Evolutionary conservation across 92 coral and sea anemone species (phyloP).

Genomic region (Epizoanthus rinbou): DNA sequence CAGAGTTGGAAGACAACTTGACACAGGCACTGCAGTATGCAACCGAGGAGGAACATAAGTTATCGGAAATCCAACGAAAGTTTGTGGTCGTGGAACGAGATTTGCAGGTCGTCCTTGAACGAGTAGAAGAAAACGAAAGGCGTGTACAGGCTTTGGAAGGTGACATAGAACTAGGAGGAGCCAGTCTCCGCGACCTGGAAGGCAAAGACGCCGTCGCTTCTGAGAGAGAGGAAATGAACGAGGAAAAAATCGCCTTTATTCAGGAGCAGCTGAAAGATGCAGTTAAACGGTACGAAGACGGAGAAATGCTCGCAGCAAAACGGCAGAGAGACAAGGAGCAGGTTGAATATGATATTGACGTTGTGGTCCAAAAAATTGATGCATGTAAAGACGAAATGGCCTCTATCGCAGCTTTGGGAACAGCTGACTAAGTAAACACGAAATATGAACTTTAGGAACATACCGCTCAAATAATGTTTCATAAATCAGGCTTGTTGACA

Average conservation of each 20-base stretch:
- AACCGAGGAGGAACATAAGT: conserved; percentile 31
- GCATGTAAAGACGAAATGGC: conserved; percentile 42
- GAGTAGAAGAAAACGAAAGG: conserved; percentile 18
- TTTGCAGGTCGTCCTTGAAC: conserved; percentile 36
- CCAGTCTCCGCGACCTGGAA: conserved; percentile 23
- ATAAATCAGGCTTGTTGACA: background rate
- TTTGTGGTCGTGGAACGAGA: conserved; percentile 48
- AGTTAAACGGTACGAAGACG: conserved; percentile 19
- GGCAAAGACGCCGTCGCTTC: conserved; percentile 49
- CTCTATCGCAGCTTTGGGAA: conserved; percentile 26
- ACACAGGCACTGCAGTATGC: conserved; percentile 19
- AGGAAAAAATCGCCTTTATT: conserved; percentile 45
- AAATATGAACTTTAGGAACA: background rate
- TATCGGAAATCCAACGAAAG: conserved; percentile 40
- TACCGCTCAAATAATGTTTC: background rate
- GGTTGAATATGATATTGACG: conserved; percentile 38
- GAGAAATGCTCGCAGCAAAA: conserved; percentile 34
- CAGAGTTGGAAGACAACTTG: conserved; percentile 36
- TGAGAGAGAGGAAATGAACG: conserved; percentile 48
- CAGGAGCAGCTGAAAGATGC: conserved; percentile 38
- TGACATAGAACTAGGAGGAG: conserved; percentile 3
- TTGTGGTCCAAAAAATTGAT: conserved; percentile 16
- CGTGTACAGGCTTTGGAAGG: conserved; percentile 21
- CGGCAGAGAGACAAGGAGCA: conserved; percentile 28
- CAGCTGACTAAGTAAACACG: background rate